These are phyloP conservation scores for Ciconia maguari DNA, from an alignment of 2,113 vertebrate species.

Conservation along the genomic window DNA sequence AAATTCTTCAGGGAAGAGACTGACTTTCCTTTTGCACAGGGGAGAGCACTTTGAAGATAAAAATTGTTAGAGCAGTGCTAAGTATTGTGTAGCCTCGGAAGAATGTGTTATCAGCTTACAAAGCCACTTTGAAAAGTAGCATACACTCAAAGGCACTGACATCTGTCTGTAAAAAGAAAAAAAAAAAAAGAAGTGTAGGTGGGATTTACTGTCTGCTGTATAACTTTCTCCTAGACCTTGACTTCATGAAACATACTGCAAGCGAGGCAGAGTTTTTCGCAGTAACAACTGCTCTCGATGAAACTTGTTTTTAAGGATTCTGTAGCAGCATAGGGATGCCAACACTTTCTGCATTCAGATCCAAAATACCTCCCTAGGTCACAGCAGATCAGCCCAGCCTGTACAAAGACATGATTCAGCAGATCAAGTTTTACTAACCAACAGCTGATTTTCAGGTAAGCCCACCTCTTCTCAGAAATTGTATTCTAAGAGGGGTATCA, in stretches of 20 bases:
- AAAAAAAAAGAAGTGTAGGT: slow-evolving; percentile 1
- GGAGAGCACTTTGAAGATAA: slow-evolving; percentile 60
- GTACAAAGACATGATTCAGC: neutral
- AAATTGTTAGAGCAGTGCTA: slow-evolving; percentile 56
- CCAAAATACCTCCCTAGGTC: neutral
- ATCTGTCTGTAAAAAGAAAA: slow-evolving; percentile 36
- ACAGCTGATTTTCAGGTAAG: neutral
- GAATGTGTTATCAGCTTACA: slow-evolving; percentile 61
- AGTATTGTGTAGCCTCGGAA: slow-evolving; percentile 51
- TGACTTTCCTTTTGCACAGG: slow-evolving; percentile 27
- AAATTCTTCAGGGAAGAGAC: slow-evolving; percentile 46
- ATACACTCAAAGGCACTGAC: slow-evolving; percentile 51
- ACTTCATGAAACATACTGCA: neutral
- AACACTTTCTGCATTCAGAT: neutral
- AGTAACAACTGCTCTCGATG: neutral
- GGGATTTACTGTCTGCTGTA: slow-evolving; percentile 43
- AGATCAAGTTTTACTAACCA: neutral
- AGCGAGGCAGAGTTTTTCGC: neutral
- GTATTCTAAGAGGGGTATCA: neutral
- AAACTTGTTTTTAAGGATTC: neutral
- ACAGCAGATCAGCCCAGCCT: neutral
- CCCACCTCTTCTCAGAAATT: neutral
- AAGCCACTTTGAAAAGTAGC: slow-evolving; percentile 65
- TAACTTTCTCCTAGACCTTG: slow-evolving; percentile 44
- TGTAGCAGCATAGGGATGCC: neutral